Percentiles rank a stretch among this genome's conserved stretches.
phyloP scores from a whole-genome alignment of 1,140 invertebrate genomes.

The Carposina sasakii region DNA sequence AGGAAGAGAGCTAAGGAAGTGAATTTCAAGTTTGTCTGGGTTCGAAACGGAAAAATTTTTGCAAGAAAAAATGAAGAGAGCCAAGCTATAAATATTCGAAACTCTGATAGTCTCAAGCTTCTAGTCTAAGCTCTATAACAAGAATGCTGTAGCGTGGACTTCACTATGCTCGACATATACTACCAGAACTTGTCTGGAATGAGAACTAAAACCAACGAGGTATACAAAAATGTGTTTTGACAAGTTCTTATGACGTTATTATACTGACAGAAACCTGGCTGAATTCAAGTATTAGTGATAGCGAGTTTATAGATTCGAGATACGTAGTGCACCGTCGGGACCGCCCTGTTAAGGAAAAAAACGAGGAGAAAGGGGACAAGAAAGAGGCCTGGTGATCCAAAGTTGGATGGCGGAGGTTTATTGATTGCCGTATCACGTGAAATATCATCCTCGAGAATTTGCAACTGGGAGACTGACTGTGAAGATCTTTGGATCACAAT shows the following conservation, averaged over 20 bases:
- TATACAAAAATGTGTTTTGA: not conserved
- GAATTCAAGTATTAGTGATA: slow-evolving; percentile 1
- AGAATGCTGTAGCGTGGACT: too few relatives aligned
- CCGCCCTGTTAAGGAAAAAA: not conserved
- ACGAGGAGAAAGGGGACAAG: too few relatives aligned
- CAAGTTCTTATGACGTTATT: slow-evolving; percentile 9
- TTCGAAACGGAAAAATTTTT: too few relatives aligned
- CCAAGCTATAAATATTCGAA: too few relatives aligned
- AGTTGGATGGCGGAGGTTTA: slow-evolving; percentile 9
- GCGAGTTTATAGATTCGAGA: slow-evolving; percentile 12
- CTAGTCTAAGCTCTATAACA: too few relatives aligned
- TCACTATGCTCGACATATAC: not conserved
- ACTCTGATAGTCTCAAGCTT: too few relatives aligned
- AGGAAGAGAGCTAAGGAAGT: too few relatives aligned
- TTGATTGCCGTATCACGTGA: not conserved
- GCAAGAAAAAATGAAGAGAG: too few relatives aligned
- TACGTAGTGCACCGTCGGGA: slow-evolving; percentile 11
- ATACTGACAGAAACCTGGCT: slow-evolving; percentile 10
- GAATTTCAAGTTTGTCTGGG: too few relatives aligned
- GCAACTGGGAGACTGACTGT: not conserved
- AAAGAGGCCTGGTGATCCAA: not conserved
- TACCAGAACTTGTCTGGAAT: not conserved
- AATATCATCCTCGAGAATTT: not conserved
- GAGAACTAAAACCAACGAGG: not conserved
- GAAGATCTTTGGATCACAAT: slow-evolving; percentile 8